Base-by-base conservation (phyloP, 2,797 vertebrate genomes). In the Enteromius treurensis region DNA sequence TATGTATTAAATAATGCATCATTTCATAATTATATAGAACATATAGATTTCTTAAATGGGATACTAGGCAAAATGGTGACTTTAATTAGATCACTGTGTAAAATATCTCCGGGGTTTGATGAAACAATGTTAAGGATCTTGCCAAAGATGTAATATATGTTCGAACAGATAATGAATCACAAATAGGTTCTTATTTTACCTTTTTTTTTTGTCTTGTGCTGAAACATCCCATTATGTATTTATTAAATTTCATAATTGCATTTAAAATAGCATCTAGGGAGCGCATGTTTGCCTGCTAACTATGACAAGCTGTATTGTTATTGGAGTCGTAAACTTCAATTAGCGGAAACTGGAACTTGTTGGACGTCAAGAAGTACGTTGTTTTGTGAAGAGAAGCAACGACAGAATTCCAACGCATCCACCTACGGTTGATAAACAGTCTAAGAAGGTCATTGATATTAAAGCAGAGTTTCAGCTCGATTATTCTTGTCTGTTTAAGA, bases 1-100 rank as follows among this genome's bases (percentile, higher is more conserved):
- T 93, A 91, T 92, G 90, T 94, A 94, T 95, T 95, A 94, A 95
- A 95, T 95, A 95, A 95, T 95, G 93, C 93, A 95, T 93, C 87
- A 93, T 94, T 95, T 95, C 91, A 93, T 95, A 95, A 95, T 95
- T 95, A 95, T 95, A 95, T 95, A 94, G 93, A 94, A 95, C 93
- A 94, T 94, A 95, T 95, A 94, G 93, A 94, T 94, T 95, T 95
- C 92, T 93, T 91, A 93, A 95, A 94, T 93, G 91, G 94, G 92
- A 94, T 93, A 93, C 91, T 84, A 89, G 92, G 93, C 90, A 94
- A 92, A 94, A 92, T 91, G 88, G 91, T 93, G 91, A 87, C 91
- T 94, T 94, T 95, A 95, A 95, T 95, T 95, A 95, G 93, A 95
- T 94, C 86, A 87, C 91, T 92, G 92, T 93, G 92, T 95, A 94